Conservation (phyloP, 2,797 vertebrate genomes). For the Scleropages formosus region DNA sequence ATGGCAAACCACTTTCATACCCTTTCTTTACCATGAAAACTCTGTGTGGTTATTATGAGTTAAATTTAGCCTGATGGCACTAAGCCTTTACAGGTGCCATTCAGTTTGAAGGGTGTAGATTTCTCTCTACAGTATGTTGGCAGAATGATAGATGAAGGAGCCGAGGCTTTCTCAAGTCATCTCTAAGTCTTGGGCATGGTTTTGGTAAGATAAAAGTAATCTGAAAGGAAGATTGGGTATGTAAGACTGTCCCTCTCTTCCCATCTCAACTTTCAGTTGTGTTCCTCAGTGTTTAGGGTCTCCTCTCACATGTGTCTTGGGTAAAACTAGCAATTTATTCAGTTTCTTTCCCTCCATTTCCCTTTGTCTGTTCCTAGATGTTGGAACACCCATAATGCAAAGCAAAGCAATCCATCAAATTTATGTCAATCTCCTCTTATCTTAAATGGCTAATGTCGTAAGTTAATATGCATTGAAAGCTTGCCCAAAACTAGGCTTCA, state of each 20-base stretch:
- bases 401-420: constrained; percentile 40
- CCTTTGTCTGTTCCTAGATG: constrained; percentile 39
- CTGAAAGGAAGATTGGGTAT: neutral
- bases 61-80: no score
- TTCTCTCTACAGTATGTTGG: no score
- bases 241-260: neutral
- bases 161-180: no score
- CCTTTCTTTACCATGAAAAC: no score
- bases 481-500: constrained; percentile 48
- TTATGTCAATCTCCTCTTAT: constrained; percentile 53
- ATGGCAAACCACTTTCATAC: no score
- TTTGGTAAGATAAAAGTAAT: no score
- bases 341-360: constrained; percentile 35
- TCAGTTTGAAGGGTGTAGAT: no score
- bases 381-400: constrained; percentile 41
- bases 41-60: no score
- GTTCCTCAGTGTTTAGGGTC: neutral
- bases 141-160: no score
- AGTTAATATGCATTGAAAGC: constrained; percentile 63
- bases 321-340: neutral
- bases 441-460: constrained; percentile 70
- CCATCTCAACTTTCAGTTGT: neutral
- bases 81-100: no score
- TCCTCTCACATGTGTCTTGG: neutral
- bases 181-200: no score